Base-by-base conservation (phyloP, 1,140 invertebrate species). In the Drosophila suzukii region DNA sequence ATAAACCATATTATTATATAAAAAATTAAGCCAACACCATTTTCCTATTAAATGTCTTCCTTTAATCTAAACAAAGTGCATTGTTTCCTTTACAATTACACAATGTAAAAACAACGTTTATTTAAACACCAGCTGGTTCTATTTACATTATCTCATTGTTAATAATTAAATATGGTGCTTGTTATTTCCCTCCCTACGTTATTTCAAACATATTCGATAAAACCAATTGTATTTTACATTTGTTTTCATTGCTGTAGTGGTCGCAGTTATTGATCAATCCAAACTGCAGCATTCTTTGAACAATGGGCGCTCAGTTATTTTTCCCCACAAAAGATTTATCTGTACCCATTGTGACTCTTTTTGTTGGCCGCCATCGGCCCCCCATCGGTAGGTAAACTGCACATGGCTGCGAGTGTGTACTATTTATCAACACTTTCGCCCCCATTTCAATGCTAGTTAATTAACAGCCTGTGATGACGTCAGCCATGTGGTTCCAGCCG, bases 391-490 rank as follows among this genome's bases (percentile, higher is more conserved):
- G 76, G 83, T 88, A 68, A 74, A 49, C 36, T 43, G 34, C 24
- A 38, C 32, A 41, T 20, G 47, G 27, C 17, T 46, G 32, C 12
- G 27, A 46, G 41, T 41, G 27, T 32, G 24, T 36, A 47, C 47
- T 60, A 60, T 78, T 75, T 65, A 68, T 75, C 49, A 75, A 56
- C 66, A 72, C 75, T 61, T 82, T 78, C 24, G 43, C 70, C 57
- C 46, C 56, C 70, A 27, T 75, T 61, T 78, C 53, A 60, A 56
- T 53, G 51, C 49, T 41, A 56, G 55, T 75, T 82, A 88, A 86
- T 88, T 86, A 82, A 77, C 47, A 65, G 51, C 38, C 39, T 44
- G 43, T 27, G 12, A 72, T 81, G 82, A 81, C 78, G 82, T 88
- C 75, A 88, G 62, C n/a, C 43, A 5, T 30, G 24, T 43, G 24